Evolutionary conservation across 2,113 vertebrate genomes (phyloP).

Genomic region (Progne subis): DNA sequence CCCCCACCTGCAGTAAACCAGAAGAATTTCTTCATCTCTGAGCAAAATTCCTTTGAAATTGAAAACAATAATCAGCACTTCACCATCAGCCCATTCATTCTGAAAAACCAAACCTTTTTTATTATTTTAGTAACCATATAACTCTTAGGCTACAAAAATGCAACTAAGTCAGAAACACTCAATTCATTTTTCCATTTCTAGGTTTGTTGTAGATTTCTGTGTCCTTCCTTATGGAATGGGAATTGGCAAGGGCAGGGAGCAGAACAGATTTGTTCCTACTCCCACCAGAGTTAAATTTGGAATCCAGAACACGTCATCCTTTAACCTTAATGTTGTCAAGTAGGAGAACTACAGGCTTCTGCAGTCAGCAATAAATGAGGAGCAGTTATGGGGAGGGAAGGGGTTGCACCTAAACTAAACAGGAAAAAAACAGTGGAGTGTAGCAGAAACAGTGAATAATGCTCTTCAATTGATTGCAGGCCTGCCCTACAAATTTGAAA

Average conservation of each 20-base stretch:
- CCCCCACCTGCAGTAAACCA: not conserved
- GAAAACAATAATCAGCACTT: not conserved
- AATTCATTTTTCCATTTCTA: not conserved
- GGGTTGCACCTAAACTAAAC: not conserved
- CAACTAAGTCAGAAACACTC: not conserved
- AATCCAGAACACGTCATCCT: not conserved
- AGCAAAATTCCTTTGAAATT: not conserved
- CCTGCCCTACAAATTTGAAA: constrained; percentile 93
- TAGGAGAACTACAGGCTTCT: not conserved
- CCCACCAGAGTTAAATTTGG: not conserved
- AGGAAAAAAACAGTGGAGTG: not conserved
- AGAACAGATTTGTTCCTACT: not conserved
- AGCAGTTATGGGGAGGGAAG: not conserved
- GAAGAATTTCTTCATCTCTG: not conserved
- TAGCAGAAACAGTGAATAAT: not conserved
- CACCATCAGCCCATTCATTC: not conserved
- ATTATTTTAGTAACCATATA: not conserved
- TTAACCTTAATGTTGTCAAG: not conserved
- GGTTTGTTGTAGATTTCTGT: not conserved
- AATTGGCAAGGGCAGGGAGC: not conserved
- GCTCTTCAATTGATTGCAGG: constrained; percentile 69
- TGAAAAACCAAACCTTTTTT: not conserved
- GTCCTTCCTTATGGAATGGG: not conserved
- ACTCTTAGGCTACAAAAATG: not conserved
- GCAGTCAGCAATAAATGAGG: not conserved